Base-by-base conservation (phyloP, 1,140 invertebrate genomes). In the Nasonia vitripennis region DNA sequence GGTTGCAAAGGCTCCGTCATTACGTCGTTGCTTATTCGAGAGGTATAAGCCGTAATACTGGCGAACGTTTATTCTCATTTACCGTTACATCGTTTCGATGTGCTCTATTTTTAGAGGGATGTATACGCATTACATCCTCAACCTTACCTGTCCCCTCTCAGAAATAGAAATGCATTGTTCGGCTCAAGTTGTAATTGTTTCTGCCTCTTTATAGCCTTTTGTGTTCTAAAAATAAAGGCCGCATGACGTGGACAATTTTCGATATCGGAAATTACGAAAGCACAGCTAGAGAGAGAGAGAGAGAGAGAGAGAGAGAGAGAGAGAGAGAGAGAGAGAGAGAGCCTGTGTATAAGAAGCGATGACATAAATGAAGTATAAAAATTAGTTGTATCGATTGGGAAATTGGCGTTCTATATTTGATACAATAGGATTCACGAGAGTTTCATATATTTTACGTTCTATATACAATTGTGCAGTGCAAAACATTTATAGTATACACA, bases 191-290 rank as follows among this genome's bases (percentile, higher is more conserved):
- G 55, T 62, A 62, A 62, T 62, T 62, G 55, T 62, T 62, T 62
- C 55, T 62, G 20, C 55, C 55, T 62, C 55, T 62, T 62, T 62
- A 62, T 62, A 62, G 55, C 55, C 55, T 62, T 62, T 62, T 62
- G 55, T 62, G 6, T 62, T 62, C 55, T 62, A 62, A 62, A 62
- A 62, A 62, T 62, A 62, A 20, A 17, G 17, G 2, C 17, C 55
- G 55, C n/a, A n/a, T 62, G 55, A 62, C 55, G 55, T 62, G 55
- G 55, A 62, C 55, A 62, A 62, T 62, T 62, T 62, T 62, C 55
- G 55, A 62, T 62, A 62, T 62, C 55, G 55, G 55, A 62, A 62
- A 62, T 62, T 62, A 62, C 17, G 17, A n/a, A 14, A 20, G 55
- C 20, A n/a, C 20, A 17, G 11, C 27, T 27, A 55, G 51, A 37